Evolutionary conservation across 1,140 invertebrate species (phyloP).

Genomic region (Brachionus sp.): DNA sequence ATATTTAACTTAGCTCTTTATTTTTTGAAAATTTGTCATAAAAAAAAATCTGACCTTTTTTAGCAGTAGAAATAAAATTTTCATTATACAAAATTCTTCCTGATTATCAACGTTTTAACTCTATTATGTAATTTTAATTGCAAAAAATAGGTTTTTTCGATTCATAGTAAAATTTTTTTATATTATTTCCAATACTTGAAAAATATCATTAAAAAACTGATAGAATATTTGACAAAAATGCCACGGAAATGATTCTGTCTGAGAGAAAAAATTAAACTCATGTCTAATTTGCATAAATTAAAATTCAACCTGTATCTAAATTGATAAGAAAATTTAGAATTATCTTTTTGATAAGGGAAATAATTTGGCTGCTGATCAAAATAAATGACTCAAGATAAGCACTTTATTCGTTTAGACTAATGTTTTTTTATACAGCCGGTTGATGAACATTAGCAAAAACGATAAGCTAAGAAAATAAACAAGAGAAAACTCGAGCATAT

Average conservation of each 20-base stretch:
- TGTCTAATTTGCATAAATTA: background rate
- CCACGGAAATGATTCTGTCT: background rate
- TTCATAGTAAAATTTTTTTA: too few relatives aligned
- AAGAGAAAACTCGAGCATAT: constrained; percentile 7
- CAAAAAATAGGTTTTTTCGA: too few relatives aligned
- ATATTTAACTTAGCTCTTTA: too few relatives aligned
- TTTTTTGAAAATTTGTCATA: too few relatives aligned
- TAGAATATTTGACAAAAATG: background rate
- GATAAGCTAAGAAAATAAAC: background rate
- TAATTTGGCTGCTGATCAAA: background rate
- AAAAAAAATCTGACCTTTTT: too few relatives aligned
- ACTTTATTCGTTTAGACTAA: background rate
- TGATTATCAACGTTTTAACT: too few relatives aligned
- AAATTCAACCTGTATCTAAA: background rate
- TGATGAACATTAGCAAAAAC: background rate
- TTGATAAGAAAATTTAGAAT: background rate
- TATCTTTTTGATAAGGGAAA: background rate
- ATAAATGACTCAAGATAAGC: constrained; percentile 3
- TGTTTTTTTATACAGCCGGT: background rate
- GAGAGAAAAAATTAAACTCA: background rate
- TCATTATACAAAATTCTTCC: too few relatives aligned
- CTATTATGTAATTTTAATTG: too few relatives aligned
- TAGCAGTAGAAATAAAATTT: too few relatives aligned
- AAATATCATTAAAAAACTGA: background rate
- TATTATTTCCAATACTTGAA: too few relatives aligned